Percentiles rank a stretch among this genome's conserved stretches.
phyloP scores from a whole-genome alignment of 92 coral and sea anemone genomes.

The Porites cylindrica region DNA sequence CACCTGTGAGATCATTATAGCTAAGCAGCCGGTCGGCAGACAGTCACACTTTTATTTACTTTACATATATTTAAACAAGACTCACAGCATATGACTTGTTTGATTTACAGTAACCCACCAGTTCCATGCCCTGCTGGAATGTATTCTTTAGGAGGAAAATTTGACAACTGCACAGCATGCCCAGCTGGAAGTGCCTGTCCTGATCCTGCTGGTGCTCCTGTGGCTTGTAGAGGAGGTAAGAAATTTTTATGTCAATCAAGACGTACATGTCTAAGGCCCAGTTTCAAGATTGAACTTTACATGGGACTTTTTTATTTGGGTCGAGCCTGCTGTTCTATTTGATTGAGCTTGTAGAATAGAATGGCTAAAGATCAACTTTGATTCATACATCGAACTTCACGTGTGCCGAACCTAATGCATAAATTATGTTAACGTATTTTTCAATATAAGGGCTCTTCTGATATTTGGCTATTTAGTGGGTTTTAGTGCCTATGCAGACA shows the following conservation, averaged over 20 bases:
- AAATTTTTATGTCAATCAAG: neutral
- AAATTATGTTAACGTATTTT: no score
- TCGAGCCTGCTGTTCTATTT: no score
- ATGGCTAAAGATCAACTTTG: no score
- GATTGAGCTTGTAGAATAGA: no score
- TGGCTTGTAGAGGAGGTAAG: slow-evolving; percentile 89
- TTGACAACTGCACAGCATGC: slow-evolving; percentile 94
- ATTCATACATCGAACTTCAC: no score
- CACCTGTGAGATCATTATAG: neutral
- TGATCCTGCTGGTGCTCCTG: slow-evolving; percentile 77
- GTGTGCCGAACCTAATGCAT: no score
- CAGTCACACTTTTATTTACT: neutral
- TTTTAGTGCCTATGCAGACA: no score
- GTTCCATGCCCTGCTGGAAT: slow-evolving; percentile 95
- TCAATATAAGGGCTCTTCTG: no score
- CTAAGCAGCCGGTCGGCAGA: neutral
- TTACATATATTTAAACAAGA: neutral
- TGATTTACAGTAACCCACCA: slow-evolving; percentile 68
- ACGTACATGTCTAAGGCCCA: neutral
- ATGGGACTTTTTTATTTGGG: no score
- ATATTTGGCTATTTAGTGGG: no score
- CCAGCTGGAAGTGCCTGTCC: slow-evolving; percentile 96
- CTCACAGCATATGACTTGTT: neutral
- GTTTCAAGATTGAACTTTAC: no score
- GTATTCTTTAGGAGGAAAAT: slow-evolving; percentile 92